These are phyloP conservation scores for Andrena haemorrhoa DNA, from an alignment of 2,888 invertebrate species.

Conservation along the genomic window DNA sequence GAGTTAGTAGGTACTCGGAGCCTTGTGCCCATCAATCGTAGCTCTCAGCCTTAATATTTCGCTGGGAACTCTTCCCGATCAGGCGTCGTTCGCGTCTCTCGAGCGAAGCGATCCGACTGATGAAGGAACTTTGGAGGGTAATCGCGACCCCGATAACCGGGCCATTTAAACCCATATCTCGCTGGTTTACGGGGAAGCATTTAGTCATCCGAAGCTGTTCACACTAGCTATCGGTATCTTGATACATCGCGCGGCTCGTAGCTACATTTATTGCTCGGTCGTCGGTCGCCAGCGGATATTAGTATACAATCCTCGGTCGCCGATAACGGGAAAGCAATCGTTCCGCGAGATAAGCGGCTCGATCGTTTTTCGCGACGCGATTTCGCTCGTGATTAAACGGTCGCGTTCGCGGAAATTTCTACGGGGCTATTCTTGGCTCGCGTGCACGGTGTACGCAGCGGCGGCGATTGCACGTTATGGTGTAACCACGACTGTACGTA, in stretches of 20 bases:
- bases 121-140: conserved; percentile 7
- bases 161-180: conserved; percentile 20
- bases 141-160: conserved; percentile 25
- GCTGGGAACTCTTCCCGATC: background rate
- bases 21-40: background rate
- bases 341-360: background rate
- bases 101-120: background rate
- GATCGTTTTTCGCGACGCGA: conserved; percentile 27
- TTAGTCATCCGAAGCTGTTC: conserved; percentile 8
- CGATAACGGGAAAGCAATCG: conserved; percentile 27
- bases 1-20: background rate
- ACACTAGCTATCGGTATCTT: conserved; percentile 3
- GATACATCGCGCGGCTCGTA: conserved; percentile 5
- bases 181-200: background rate
- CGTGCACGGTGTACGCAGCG: conserved; percentile 4
- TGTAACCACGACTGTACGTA: conserved; percentile 24
- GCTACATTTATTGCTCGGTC: conserved; percentile 4
- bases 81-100: background rate
- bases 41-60: background rate
- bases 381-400: conserved; percentile 21
- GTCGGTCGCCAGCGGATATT: conserved; percentile 13
- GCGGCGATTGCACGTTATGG: conserved; percentile 32
- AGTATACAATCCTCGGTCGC: conserved; percentile 1
- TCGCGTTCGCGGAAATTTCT: conserved; percentile 29
- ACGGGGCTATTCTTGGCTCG: conserved; percentile 28